Base-by-base conservation (phyloP, 2,888 invertebrate species). In the Melangyna quadrimaculata region DNA sequence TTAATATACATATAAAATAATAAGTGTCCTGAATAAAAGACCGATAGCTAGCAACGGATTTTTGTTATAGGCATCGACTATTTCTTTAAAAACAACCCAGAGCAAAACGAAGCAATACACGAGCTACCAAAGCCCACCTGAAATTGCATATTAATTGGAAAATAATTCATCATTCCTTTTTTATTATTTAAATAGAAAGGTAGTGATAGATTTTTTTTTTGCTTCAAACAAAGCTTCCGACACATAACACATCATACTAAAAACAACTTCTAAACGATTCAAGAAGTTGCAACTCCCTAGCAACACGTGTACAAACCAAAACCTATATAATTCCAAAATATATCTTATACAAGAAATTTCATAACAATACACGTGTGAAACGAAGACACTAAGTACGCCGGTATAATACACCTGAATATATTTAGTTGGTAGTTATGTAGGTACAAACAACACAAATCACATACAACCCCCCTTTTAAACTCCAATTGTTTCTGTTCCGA, bases 261-360 rank as follows among this genome's bases (percentile, higher is more conserved):
- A 65, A 24, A 48, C 12, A 43, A 14, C 10, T 19, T 10, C n/a
- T 24, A 75, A 19, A 10, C 17, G 55, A 10, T 24, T 43, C 7
- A 32, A 55, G 19, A 35, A 27, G 61, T 35, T 35, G 9, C 12
- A 67, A 51, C 10, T 77, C 72, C 80, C 55, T 80, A 80, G 80
- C 77, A 86, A 86, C 77, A 80, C 29, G 29, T 53, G 67, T 71
- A 35, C 57, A 67, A 57, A 70, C 27, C 35, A 67, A 67, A 45
- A 51, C 35, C 19, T 19, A 4, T 8, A 22, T 55, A 43, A 22
- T 17, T 32, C 14, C 27, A 10, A 17, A 12, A 32, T 22, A 70
- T 17, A 14, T 35, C 5, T 10, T 43, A 45, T 17, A n/a, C 12
- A 67, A 27, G 14, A 27, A 10, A 27, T 10, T 45, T 12, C 29